Percentiles rank a stretch among this genome's conserved stretches.
These are phyloP conservation scores for Daubentonia madagascariensis DNA, from an alignment of 2,113 vertebrate genomes.

Conservation along the genomic window DNA sequence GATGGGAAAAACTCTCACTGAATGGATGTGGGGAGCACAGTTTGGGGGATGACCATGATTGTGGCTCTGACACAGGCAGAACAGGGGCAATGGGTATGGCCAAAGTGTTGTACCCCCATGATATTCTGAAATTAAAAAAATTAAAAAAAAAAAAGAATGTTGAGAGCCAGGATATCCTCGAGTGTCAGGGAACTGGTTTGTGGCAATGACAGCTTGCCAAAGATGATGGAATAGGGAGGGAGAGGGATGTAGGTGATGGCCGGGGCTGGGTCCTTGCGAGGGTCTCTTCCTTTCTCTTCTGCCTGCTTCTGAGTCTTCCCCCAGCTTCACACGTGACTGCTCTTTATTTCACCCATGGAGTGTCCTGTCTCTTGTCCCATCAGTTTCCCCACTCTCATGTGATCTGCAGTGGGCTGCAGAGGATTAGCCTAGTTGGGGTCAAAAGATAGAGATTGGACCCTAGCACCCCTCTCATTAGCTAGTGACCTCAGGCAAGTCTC, in stretches of 20 bases:
- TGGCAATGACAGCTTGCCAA: not conserved
- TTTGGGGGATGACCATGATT: too few relatives aligned
- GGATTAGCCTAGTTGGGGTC: not conserved
- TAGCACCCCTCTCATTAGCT: not conserved
- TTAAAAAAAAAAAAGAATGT: too few relatives aligned
- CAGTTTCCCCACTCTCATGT: not conserved
- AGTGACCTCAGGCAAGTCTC: not conserved
- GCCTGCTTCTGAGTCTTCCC: not conserved
- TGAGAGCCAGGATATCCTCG: not conserved
- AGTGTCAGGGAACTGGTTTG: not conserved
- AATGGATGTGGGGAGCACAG: too few relatives aligned
- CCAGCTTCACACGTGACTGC: not conserved
- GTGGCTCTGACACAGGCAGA: too few relatives aligned
- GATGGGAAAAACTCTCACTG: too few relatives aligned
- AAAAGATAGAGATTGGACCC: not conserved
- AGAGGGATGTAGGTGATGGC: not conserved
- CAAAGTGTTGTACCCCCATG: too few relatives aligned
- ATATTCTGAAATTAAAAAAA: too few relatives aligned
- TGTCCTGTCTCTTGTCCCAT: not conserved
- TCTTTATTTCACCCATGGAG: not conserved
- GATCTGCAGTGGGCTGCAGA: not conserved
- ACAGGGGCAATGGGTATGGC: too few relatives aligned
- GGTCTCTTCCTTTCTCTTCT: not conserved
- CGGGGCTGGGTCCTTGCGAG: not conserved
- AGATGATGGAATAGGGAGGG: not conserved